phyloP scores from a whole-genome alignment of 1,140 invertebrate species.

The Uloborus diversus region DNA sequence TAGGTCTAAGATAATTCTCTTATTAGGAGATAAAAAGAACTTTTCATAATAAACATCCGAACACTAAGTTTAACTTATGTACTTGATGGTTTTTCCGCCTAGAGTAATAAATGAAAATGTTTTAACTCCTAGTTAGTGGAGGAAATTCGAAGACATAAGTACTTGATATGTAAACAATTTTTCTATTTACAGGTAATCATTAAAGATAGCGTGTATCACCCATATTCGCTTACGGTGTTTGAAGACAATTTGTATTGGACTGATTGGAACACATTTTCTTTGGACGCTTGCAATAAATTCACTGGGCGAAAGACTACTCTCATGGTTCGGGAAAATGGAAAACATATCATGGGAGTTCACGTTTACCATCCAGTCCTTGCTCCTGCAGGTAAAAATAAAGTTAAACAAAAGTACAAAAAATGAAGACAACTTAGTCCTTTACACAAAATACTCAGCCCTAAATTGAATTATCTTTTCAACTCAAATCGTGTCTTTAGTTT shows the following conservation, averaged over 20 bases:
- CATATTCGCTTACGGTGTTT: conserved; percentile 85
- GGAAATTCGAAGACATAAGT: neutral
- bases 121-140: too few relatives aligned
- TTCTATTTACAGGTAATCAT: conserved; percentile 47
- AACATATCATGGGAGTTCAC: conserved; percentile 64
- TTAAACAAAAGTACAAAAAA: too few relatives aligned
- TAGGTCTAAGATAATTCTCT: too few relatives aligned
- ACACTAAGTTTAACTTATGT: too few relatives aligned
- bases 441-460: too few relatives aligned
- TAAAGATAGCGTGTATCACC: conserved; percentile 71
- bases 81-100: too few relatives aligned
- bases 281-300: conserved; percentile 61
- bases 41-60: too few relatives aligned
- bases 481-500: too few relatives aligned
- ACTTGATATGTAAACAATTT: neutral
- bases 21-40: too few relatives aligned
- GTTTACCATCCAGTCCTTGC: conserved; percentile 66
- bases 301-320: conserved; percentile 70
- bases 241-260: conserved; percentile 89
- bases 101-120: too few relatives aligned
- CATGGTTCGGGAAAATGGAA: conserved; percentile 63
- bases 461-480: too few relatives aligned
- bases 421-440: too few relatives aligned
- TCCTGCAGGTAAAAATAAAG: conserved; percentile 61
- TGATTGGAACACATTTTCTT: conserved; percentile 72